phyloP scores from a whole-genome alignment of 1,140 invertebrate species.

The Diabrotica undecimpunctata region DNA sequence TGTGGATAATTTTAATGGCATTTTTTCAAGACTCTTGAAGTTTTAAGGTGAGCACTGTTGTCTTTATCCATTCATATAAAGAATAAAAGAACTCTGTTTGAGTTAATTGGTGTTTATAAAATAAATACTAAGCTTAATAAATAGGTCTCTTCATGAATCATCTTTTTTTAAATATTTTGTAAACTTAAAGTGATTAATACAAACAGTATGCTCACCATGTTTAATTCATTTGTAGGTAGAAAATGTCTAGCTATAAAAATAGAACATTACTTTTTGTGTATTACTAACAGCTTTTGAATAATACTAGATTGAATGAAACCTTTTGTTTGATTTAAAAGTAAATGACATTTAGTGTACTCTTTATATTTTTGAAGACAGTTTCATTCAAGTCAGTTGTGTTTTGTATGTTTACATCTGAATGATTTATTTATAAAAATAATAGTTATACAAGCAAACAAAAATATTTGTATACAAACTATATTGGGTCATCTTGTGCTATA shows the following conservation, averaged over 20 bases:
- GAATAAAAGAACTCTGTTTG: background rate
- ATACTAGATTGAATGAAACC: too few species aligned
- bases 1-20: constrained; percentile 1
- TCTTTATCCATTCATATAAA: background rate
- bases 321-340: too few species aligned
- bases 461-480: too few species aligned
- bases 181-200: background rate
- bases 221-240: background rate
- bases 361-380: too few species aligned
- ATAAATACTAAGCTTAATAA: background rate
- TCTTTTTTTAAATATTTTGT: background rate
- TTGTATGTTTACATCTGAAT: too few species aligned
- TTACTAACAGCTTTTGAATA: too few species aligned
- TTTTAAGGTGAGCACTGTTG: constrained; percentile 1
- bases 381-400: too few species aligned
- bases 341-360: too few species aligned
- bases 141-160: background rate
- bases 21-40: background rate
- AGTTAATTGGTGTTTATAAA: background rate
- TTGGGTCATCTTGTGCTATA: too few species aligned
- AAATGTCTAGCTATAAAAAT: background rate
- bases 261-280: background rate
- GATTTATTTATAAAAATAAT: too few species aligned
- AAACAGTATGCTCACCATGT: background rate
- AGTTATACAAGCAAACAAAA: too few species aligned